These are phyloP conservation scores for Catharus minimus DNA, from an alignment of 2,113 vertebrate genomes.

Conservation along the genomic window DNA sequence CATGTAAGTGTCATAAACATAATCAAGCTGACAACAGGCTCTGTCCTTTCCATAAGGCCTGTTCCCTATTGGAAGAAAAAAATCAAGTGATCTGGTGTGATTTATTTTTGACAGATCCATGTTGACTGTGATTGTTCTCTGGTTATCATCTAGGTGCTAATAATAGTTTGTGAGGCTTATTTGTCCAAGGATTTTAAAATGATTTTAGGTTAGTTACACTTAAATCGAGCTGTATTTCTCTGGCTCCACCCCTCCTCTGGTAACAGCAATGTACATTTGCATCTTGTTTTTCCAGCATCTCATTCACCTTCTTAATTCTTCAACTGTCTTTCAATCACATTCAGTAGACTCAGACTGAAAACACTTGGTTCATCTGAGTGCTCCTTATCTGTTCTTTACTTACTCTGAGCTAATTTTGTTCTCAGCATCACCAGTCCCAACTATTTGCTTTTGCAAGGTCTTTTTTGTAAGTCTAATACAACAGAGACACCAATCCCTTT, in stretches of 20 bases:
- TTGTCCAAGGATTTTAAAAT: not conserved
- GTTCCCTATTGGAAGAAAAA: not conserved
- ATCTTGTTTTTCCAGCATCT: not conserved
- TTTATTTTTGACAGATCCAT: not conserved
- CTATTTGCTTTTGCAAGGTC: not conserved
- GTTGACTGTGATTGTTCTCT: not conserved
- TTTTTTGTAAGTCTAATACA: not conserved
- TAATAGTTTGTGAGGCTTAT: not conserved
- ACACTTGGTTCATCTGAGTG: not conserved
- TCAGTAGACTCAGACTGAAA: not conserved
- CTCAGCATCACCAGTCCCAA: not conserved
- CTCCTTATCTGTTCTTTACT: not conserved
- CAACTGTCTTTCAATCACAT: not conserved
- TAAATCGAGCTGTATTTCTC: not conserved
- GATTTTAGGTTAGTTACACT: not conserved
- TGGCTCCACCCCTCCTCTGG: not conserved
- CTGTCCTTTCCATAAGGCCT: not conserved
- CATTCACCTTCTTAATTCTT: not conserved
- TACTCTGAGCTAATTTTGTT: not conserved
- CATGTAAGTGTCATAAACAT: not conserved
- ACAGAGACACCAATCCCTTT: not conserved
- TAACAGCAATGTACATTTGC: not conserved
- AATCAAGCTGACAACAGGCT: not conserved
- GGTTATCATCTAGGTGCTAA: not conserved
- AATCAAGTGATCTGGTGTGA: not conserved